Evolutionary conservation across 2,797 vertebrate species (phyloP).

Genomic region (Sarcophilus harrisii): DNA sequence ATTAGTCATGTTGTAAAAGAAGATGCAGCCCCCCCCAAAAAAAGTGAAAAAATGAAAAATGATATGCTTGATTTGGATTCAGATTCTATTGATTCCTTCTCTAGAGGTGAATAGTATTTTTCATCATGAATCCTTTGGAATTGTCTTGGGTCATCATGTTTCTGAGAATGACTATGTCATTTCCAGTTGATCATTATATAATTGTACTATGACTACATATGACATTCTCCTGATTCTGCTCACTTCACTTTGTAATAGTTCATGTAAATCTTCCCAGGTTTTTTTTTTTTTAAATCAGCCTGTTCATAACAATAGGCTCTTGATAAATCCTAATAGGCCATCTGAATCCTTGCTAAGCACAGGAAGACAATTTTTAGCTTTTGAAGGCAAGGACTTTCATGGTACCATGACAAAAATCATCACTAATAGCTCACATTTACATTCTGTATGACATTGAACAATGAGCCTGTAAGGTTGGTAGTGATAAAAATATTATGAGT

Average conservation of each 20-base stretch:
- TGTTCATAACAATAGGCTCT: not conserved
- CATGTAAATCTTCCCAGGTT: not conserved
- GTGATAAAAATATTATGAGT: not conserved
- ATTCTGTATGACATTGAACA: not conserved
- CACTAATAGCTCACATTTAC: not conserved
- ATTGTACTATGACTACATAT: not conserved
- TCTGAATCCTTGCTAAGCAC: not conserved
- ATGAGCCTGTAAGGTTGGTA: not conserved
- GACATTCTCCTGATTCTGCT: not conserved
- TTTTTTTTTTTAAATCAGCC: no score
- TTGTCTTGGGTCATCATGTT: not conserved
- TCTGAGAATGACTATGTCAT: not conserved
- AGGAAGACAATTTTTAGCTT: not conserved
- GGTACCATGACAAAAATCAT: not conserved
- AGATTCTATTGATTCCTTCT: not conserved
- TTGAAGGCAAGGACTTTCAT: not conserved
- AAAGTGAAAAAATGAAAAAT: not conserved
- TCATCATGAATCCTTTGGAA: not conserved
- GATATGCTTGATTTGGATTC: not conserved
- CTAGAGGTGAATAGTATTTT: not conserved
- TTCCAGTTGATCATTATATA: no score
- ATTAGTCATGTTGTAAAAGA: not conserved
- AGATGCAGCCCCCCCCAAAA: not conserved
- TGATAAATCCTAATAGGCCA: not conserved
- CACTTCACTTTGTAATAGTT: not conserved